Evolutionary conservation across 2,113 vertebrate species (phyloP).

Genomic region (Leucosticte australis): DNA sequence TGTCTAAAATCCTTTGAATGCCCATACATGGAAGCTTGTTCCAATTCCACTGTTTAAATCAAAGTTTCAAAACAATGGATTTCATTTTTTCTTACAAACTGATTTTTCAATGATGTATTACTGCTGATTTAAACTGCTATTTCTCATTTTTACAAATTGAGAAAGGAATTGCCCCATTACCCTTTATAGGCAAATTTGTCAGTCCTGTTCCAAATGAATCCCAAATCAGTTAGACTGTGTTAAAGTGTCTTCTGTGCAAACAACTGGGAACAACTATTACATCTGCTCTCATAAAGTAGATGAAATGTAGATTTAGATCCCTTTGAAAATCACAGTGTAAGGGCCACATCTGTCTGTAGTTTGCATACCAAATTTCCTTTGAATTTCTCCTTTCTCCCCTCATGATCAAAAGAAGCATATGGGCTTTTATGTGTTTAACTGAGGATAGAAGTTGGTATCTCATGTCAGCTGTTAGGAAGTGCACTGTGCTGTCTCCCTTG

Average conservation of each 20-base stretch:
- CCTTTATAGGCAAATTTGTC: background rate
- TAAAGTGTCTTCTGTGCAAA: background rate
- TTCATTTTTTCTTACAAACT: background rate
- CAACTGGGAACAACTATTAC: background rate
- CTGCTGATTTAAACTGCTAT: background rate
- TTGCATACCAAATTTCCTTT: conserved; percentile 4
- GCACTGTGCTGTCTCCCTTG: background rate
- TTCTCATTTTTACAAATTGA: background rate
- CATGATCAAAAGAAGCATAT: conserved; percentile 16
- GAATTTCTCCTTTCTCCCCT: background rate
- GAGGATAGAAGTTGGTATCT: background rate
- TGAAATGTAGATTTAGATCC: background rate
- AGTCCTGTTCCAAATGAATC: background rate
- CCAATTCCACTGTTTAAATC: background rate
- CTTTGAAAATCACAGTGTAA: background rate
- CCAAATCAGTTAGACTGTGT: background rate
- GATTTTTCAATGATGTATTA: background rate
- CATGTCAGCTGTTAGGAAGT: background rate
- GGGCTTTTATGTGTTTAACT: conserved; percentile 16
- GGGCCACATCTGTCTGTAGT: background rate
- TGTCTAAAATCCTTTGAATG: background rate
- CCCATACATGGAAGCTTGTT: background rate
- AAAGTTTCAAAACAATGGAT: background rate
- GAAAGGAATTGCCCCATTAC: background rate
- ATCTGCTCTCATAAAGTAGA: background rate